Conservation (phyloP, 2,113 vertebrate species). For the Noturus placidus region DNA sequence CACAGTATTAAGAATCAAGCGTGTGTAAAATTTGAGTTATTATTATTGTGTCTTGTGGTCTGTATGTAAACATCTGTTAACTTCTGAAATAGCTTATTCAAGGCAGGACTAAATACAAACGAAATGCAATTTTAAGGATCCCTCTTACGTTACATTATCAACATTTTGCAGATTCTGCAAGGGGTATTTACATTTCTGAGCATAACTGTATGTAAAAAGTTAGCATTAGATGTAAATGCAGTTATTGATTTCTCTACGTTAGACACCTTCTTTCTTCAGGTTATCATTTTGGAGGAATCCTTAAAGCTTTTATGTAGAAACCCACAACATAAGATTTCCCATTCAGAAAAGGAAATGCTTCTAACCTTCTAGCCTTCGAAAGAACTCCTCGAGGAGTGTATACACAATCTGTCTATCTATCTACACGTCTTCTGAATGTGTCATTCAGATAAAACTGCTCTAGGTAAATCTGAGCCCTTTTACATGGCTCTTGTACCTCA, state of each 20-base stretch:
- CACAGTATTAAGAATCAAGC: too few species aligned
- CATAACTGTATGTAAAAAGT: neutral
- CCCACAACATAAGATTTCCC: neutral
- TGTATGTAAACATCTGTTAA: too few species aligned
- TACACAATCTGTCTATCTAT: neutral
- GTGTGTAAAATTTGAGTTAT: too few species aligned
- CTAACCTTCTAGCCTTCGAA: neutral
- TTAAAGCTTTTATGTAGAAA: neutral
- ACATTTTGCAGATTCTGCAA: too few species aligned
- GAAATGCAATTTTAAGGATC: too few species aligned
- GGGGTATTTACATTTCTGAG: too few species aligned
- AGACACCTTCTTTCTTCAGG: neutral
- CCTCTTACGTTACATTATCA: too few species aligned
- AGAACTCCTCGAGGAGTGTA: neutral
- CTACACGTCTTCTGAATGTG: neutral
- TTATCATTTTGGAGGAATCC: neutral
- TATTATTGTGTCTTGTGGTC: too few species aligned
- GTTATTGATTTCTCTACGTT: neutral
- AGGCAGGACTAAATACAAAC: too few species aligned
- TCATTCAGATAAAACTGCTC: neutral
- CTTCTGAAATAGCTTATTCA: too few species aligned
- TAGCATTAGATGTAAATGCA: neutral
- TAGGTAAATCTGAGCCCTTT: neutral
- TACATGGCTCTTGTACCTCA: neutral
- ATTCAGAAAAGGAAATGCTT: neutral